Conservation (phyloP, 37 sponge, comb jelly and placozoan species). For the Cladorhizidae sp. region DNA sequence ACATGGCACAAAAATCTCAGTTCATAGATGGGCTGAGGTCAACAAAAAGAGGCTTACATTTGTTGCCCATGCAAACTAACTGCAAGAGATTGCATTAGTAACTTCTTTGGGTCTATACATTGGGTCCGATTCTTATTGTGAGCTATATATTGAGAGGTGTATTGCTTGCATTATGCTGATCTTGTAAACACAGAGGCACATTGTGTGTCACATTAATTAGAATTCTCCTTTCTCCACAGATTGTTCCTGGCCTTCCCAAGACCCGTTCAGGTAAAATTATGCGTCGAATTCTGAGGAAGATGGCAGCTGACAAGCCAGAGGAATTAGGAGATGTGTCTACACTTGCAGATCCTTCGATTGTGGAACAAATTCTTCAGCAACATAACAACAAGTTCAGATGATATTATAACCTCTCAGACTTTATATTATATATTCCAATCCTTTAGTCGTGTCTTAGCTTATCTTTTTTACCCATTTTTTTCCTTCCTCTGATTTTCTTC, state of each 20-base stretch:
- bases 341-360: constrained; percentile 86
- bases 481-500: not conserved
- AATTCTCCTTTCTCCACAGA: constrained; percentile 23
- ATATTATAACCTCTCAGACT: not conserved
- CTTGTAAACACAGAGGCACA: no score
- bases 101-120: no score
- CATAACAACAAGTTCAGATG: not conserved
- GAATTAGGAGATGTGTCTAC: constrained; percentile 94
- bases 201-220: no score
- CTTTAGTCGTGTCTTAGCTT: not conserved
- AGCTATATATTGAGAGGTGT: no score
- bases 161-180: no score
- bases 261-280: constrained; percentile 98
- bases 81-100: no score
- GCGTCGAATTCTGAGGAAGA: constrained; percentile 91
- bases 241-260: constrained; percentile 93
- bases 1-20: no score
- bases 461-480: not conserved
- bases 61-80: no score
- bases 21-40: no score
- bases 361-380: constrained; percentile 27
- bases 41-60: no score
- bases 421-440: not conserved
- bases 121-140: no score
- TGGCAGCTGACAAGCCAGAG: constrained; percentile 67